Evolutionary conservation across 2,113 vertebrate genomes (phyloP), one percentile per base, ranked within the genome.

Genomic region (Salvelinus sp.): DNA sequence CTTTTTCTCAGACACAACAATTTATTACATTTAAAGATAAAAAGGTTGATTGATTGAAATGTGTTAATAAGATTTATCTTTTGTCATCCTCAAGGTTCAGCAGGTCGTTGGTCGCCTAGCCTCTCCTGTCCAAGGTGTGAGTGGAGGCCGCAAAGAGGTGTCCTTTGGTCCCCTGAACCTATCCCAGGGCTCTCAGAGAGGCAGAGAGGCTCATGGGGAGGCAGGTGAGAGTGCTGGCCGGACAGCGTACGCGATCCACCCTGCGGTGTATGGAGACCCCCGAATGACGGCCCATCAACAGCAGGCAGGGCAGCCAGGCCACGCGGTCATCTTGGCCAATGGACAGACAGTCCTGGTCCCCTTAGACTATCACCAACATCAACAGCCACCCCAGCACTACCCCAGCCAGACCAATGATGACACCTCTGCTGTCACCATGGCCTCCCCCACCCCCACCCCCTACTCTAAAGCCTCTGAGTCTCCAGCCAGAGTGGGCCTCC

Each of bases 61-160:
- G 14, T 30, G 20, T 54, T 54, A 58, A 6, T 54, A 58, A 6
- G 27, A 28, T 25, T 7, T 3, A 12, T 78, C 38, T 27, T 44
- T 69, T 82, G 20, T 87, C n/a, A 20, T 54, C 72, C 75, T 83
- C 10, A 75, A 94, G 93, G 97, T 98, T 80, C 97, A 99, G 92
- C 95, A 96, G 81, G 97, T 98, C 66, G 97, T 98, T 72, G 95
- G 97, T 6, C 88, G 92, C 76, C 91, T 97, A 88, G 84, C 92
- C 23, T 94, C 94, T 86, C 94, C 95, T 65, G 92, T 92, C 86
- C 95, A 94, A 47, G 86, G 80, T 3, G 28, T 76, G 68, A 79
- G 90, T 77, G 90, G 91, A 76, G 86, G 91, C 83, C 93, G 93
- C 69, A 96, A 94, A 85, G 97, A 97, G 77, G 95, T 94, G 63